Conservation (phyloP, 2,888 invertebrate genomes). For the Rotaria macrura region DNA sequence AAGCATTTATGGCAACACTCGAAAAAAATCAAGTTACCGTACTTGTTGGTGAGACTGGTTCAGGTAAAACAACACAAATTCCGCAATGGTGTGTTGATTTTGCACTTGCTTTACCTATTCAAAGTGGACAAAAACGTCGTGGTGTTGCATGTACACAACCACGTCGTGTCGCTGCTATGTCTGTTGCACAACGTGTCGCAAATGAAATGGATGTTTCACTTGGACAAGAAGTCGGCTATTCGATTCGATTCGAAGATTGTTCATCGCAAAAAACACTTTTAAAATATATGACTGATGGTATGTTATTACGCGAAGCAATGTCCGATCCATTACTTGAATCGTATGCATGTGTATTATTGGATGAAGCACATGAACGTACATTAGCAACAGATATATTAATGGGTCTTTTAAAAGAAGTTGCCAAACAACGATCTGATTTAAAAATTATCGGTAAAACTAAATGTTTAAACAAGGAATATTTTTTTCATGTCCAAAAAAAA, state of each 20-base stretch:
- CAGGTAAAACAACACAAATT: constrained; percentile 95
- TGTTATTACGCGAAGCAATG: constrained; percentile 97
- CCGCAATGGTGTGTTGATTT: constrained; percentile 70
- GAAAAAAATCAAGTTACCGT: constrained; percentile 69
- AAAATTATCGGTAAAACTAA: constrained; percentile 73
- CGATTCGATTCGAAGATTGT: constrained; percentile 97
- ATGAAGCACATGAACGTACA: constrained; percentile 97
- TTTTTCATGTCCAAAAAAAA: no score
- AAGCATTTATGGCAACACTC: constrained; percentile 86
- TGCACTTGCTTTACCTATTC: constrained; percentile 38
- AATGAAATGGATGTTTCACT: constrained; percentile 97
- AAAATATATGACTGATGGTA: constrained; percentile 99
- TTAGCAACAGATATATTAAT: constrained; percentile 94
- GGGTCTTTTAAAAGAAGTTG: constrained; percentile 92
- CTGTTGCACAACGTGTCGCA: constrained; percentile 91
- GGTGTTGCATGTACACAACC: constrained; percentile 88
- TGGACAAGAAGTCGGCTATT: constrained; percentile 80
- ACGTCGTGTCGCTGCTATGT: constrained; percentile 95
- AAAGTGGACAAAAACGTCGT: constrained; percentile 19
- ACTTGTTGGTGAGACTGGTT: constrained; percentile 60
- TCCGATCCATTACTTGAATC: constrained; percentile 91
- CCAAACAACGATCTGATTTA: constrained; percentile 76
- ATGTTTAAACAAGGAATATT: no score
- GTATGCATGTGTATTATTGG: constrained; percentile 86
- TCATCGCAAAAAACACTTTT: constrained; percentile 82